Base-by-base conservation (phyloP, 2,888 invertebrate genomes). In the Tipula confusa region DNA sequence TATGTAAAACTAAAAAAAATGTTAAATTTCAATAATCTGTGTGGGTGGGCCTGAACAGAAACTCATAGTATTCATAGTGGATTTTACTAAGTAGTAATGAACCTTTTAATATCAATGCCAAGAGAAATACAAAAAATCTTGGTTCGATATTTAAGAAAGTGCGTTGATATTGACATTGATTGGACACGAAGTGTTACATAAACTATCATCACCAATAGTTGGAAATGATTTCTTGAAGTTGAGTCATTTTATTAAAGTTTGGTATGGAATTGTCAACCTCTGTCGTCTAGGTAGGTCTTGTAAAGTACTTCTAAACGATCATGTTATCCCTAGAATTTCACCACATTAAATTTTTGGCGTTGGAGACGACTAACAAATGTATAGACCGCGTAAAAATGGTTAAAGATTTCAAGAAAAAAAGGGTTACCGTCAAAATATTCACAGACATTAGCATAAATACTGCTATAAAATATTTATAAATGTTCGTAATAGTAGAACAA, bases 31-130 rank as follows among this genome's bases (percentile, higher is more conserved):
- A 64, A 64, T 9, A 64, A 64, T 2, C 64, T 64, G 64, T 24
- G 64, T 64, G 64, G 64, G 64, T 64, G 64, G 33, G 18, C 24
- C 64, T 11, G 64, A 64, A 64, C 64, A 64, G 7, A 24, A 24
- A 15, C 11, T 11, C 15, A 15, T 15, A 15, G n/a, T n/a, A n/a
- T 15, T 43, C 6, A 43, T 64, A 64, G 64, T 24, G 9, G 9
- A 24, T 64, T 64, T 64, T 64, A 64, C 24, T 64, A 64, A 24
- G 3, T 43, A 64, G 24, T 18, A 64, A 64, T 64, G 64, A 64
- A 64, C 64, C 64, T 64, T 64, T 64, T 24, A 64, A 64, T 64
- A 64, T 64, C 64, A 64, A 64, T 64, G 64, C 64, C 64, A 64
- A 64, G 64, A 64, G 6, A 24, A 64, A 64, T 64, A 48, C 15